Conservation (phyloP, 1,140 invertebrate species). For the Lutraria rhynchaena region DNA sequence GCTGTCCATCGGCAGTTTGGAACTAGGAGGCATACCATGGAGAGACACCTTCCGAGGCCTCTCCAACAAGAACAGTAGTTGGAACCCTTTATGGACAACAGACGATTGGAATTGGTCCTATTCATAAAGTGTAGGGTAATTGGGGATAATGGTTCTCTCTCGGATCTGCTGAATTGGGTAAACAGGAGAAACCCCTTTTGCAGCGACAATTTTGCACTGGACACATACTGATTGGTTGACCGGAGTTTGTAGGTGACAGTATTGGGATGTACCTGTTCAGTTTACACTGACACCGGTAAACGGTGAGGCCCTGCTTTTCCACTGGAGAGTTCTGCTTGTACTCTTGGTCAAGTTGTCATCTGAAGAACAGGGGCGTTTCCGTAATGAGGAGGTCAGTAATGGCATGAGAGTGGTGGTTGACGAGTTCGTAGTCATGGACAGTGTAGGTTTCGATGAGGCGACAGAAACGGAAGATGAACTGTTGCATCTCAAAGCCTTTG, state of each 20-base stretch:
- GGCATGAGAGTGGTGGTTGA: background rate
- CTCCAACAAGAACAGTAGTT: background rate
- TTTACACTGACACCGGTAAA: slow-evolving; percentile 5
- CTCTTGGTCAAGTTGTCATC: background rate
- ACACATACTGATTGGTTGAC: background rate
- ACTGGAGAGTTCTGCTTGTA: background rate
- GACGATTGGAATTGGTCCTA: background rate
- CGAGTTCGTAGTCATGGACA: background rate
- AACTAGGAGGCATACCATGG: background rate
- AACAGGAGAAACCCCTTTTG: background rate
- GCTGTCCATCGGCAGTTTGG: background rate
- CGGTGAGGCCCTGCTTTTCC: slow-evolving; percentile 7
- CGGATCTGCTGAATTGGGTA: background rate
- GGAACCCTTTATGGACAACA: background rate
- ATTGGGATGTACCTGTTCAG: background rate
- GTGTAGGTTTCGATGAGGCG: background rate
- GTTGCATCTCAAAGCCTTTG: background rate
- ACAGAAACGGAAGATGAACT: background rate
- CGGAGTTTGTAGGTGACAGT: background rate
- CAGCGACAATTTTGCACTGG: background rate
- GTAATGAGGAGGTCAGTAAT: background rate
- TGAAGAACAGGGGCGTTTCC: background rate
- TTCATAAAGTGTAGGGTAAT: background rate
- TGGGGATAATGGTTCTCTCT: background rate
- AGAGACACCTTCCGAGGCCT: background rate